Base-by-base conservation (phyloP, 2,797 vertebrate genomes). In the Rachycentron canadum region DNA sequence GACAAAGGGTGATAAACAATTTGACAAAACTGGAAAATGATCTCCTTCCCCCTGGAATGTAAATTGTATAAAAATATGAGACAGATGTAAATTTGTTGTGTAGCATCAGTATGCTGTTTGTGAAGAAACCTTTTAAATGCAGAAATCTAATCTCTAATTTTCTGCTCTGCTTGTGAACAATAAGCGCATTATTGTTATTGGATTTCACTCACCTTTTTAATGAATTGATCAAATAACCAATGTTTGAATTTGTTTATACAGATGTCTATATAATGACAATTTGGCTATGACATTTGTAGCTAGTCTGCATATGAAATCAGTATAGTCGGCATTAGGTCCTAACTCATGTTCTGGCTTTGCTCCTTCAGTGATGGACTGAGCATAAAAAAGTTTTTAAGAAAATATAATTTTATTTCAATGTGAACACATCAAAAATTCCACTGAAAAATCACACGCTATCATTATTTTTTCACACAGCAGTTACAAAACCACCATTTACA, bases 321-420 rank as follows among this genome's bases (percentile, higher is more conserved):
- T 7, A 7, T 16, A 45, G 58, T 2, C 45, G 11, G 1, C 17
- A 43, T 8, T 1, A 64, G 11, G 17, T 14, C 12, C 3, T 59
- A 21, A 40, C 12, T 28, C 1, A 69, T 50, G 19, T 53, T 63
- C 38, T 47, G 70, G 8, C 36, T 45, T 65, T 36, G 1, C 30
- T 64, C 30, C 36, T 43, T 63, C 47, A 47, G 12, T 43, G 16
- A 73, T 47, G 13, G 0, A 63, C 34, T 34, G 45, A 75, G 7
- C 13, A 56, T n/a, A 1, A 43, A 40, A 68, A 68, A 17, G n/a
- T 13, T 77, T 68, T 65, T 50, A 52, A 43, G n/a, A 68, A 63
- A 64, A 41, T 2, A 28, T 16, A 1, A 52, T 73, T 89, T 89
- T 86, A 86, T 86, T 87, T 73, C 1, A 38, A 23, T 21, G 49